Percentiles rank a stretch among this genome's conserved stretches.
These are phyloP conservation scores for Corvus hawaiiensis DNA, from an alignment of 2,113 vertebrate genomes.

Conservation along the genomic window DNA sequence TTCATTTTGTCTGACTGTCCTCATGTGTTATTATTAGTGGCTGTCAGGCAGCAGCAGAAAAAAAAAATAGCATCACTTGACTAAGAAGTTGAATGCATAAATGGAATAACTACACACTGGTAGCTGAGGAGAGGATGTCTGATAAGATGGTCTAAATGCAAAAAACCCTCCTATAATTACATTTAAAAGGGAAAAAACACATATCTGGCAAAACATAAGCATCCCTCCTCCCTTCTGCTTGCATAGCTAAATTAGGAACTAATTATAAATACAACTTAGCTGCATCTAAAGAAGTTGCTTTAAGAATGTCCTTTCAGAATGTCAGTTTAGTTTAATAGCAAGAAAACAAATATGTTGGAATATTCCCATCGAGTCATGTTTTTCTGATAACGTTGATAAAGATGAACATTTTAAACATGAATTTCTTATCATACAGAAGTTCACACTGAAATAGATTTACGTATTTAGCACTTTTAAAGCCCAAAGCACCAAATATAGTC, in stretches of 20 bases:
- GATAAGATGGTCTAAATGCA: slow-evolving; percentile 64
- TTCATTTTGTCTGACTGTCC: slow-evolving; percentile 98
- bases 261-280: slow-evolving; percentile 74
- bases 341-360: slow-evolving; percentile 76
- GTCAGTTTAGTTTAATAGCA: slow-evolving; percentile 72
- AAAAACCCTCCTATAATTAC: slow-evolving; percentile 46
- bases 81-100: slow-evolving; percentile 84
- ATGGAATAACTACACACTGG: slow-evolving; percentile 73
- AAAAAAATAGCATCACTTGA: slow-evolving; percentile 85
- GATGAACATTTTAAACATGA: slow-evolving; percentile 67
- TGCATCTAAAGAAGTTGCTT: slow-evolving; percentile 63
- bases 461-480: neutral
- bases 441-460: slow-evolving; percentile 5
- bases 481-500: neutral
- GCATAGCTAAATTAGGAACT: slow-evolving; percentile 63
- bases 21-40: slow-evolving; percentile 99
- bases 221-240: slow-evolving; percentile 56
- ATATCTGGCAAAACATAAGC: slow-evolving; percentile 64
- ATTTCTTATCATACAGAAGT: slow-evolving; percentile 35
- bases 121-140: slow-evolving; percentile 61
- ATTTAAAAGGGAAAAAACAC: slow-evolving; percentile 61
- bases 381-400: slow-evolving; percentile 73
- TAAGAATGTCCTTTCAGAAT: slow-evolving; percentile 66
- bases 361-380: slow-evolving; percentile 63
- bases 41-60: slow-evolving; percentile 84